Conservation (phyloP, 2,113 vertebrate species). For the Malaclemys terrapin region DNA sequence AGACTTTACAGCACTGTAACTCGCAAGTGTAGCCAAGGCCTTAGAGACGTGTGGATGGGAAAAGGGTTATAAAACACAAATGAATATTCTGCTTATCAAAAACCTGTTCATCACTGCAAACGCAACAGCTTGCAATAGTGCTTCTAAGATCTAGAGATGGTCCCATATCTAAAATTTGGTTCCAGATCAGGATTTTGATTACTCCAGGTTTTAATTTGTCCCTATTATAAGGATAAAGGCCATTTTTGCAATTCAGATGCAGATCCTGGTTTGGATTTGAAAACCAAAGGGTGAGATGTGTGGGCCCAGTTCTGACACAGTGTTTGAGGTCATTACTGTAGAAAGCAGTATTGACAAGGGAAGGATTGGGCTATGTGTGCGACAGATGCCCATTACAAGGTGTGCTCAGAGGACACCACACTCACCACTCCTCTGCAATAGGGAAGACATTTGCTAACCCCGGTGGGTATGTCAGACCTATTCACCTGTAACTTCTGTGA, state of each 20-base stretch:
- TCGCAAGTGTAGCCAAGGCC: too few species aligned
- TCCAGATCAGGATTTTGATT: background rate
- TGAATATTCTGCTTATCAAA: background rate
- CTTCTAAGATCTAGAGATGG: background rate
- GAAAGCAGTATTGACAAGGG: background rate
- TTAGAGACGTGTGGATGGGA: background rate
- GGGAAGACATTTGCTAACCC: background rate
- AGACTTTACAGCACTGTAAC: too few species aligned
- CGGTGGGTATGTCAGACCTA: background rate
- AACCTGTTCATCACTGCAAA: background rate
- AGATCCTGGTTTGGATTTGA: background rate
- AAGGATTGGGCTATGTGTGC: background rate
- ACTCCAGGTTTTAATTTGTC: rapidly evolving
- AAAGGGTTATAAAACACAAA: background rate
- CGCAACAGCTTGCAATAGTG: background rate
- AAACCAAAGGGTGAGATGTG: background rate
- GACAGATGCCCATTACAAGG: background rate
- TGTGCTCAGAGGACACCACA: background rate
- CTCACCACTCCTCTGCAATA: background rate
- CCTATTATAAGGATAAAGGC: background rate
- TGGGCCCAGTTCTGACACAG: background rate
- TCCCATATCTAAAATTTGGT: background rate
- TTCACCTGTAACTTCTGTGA: conserved; percentile 24
- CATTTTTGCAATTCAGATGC: background rate
- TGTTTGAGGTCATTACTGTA: background rate